These are phyloP conservation scores for Sclerurus mexicanus DNA, from an alignment of 2,113 vertebrate species.

Conservation along the genomic window DNA sequence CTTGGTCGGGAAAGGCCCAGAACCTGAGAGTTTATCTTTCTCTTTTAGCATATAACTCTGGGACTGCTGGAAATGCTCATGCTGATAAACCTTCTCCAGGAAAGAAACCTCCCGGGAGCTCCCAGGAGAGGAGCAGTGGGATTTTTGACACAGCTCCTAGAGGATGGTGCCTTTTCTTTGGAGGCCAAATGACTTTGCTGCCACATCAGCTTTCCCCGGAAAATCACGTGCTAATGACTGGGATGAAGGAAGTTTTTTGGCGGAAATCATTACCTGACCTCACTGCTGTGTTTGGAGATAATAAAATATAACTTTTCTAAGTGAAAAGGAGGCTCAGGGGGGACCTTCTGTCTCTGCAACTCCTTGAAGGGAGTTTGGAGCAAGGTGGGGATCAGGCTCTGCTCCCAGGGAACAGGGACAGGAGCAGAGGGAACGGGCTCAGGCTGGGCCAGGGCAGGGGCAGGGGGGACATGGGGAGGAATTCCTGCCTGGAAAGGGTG, in stretches of 20 bases:
- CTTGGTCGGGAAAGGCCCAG: background rate
- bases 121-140: background rate
- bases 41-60: background rate
- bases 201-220: background rate
- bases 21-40: background rate
- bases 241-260: background rate
- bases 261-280: background rate
- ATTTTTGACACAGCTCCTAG: background rate
- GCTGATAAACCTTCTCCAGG: background rate
- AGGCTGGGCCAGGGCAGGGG: no score
- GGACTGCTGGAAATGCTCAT: background rate
- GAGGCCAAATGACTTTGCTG: background rate
- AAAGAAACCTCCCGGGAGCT: background rate
- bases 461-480: no score
- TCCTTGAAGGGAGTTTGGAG: background rate
- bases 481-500: no score
- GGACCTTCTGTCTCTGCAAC: background rate
- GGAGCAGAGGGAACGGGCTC: no score
- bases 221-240: background rate
- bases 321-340: background rate
- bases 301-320: background rate
- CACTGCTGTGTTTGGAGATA: background rate
- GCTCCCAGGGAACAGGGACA: background rate
- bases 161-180: background rate
- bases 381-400: background rate